Evolutionary conservation across 2,113 vertebrate species (phyloP).

Genomic region (Macrotus californicus): DNA sequence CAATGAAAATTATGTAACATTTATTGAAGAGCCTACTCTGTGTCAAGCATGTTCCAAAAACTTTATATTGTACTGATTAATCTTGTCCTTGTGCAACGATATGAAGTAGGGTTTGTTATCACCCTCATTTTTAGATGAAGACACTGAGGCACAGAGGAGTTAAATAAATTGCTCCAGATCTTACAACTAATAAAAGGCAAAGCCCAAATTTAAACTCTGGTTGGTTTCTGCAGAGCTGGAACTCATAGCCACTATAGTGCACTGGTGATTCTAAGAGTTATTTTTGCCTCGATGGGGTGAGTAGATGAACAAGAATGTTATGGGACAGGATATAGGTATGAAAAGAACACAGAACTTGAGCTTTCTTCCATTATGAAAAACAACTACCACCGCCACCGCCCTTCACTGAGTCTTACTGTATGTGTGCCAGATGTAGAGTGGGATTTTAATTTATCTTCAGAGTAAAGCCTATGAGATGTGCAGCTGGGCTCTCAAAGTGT

Average conservation of each 20-base stretch:
- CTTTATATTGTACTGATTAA: neutral
- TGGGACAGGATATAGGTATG: neutral
- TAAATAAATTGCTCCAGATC: neutral
- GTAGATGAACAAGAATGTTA: neutral
- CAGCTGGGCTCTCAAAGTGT: neutral
- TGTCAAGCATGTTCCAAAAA: neutral
- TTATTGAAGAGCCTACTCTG: neutral
- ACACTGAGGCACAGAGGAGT: neutral
- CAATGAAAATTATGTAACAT: neutral
- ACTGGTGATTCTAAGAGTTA: neutral
- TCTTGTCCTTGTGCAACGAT: neutral
- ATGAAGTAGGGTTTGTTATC: neutral
- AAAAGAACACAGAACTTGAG: neutral
- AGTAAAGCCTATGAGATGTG: neutral
- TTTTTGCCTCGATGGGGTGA: neutral
- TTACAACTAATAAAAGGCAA: neutral
- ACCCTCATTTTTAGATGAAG: neutral
- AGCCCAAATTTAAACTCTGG: neutral
- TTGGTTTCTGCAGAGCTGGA: neutral
- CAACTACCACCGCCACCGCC: neutral
- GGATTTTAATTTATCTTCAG: neutral
- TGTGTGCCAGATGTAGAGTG: neutral
- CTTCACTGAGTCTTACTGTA: neutral
- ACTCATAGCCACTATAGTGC: neutral
- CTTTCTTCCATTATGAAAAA: neutral